Evolutionary conservation across 1,140 invertebrate species (phyloP), one percentile per base, ranked within the genome.

Genomic region (Pseudachorutes palmiensis): DNA sequence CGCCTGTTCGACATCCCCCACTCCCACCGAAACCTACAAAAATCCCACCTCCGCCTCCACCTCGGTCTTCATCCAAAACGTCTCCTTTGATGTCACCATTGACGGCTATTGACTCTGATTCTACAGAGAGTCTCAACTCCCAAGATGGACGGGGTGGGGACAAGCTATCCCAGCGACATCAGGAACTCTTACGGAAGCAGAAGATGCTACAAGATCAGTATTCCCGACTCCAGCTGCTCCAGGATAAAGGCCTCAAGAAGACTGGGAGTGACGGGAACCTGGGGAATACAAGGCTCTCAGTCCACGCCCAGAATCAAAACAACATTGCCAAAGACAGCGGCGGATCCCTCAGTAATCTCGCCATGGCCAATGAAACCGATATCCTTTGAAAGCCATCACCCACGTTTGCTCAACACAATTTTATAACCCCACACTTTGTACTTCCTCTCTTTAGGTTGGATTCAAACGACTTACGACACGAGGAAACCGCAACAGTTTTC

Each of bases 241-340:
- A 91, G 74, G 83, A 90, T 51, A 86, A 87, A 49, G 77, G 77
- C 57, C 78, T 92, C 2, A 92, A 93, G 77, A 92, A 92, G 76
- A 91, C 89, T 0, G 90, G 90, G n/a, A 91, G 88, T 72, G 91
- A 93, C 76, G 89, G 89, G 28, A 93, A 93, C 77, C 79, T 94
- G 2, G 78, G 92, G 83, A 88, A 88, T 1, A 77, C 89, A 2
- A 85, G 74, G 55, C 65, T 76, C 26, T 49, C 69, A 36, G 79
- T 85, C 0, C 81, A 79, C 14, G 80, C 81, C 19, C 85, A 85
- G 1, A 86, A 85, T 5, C 86, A 85, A 0, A 76, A 87, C 3
- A 85, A 71, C 66, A 75, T 73, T 62, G 71, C 14, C 74, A 30
- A 71, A 67, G 30, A 69, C 75, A 24, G 64, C 73, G 30, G 61